Conservation (phyloP, 2,113 vertebrate genomes). For the Rissa tridactyla region DNA sequence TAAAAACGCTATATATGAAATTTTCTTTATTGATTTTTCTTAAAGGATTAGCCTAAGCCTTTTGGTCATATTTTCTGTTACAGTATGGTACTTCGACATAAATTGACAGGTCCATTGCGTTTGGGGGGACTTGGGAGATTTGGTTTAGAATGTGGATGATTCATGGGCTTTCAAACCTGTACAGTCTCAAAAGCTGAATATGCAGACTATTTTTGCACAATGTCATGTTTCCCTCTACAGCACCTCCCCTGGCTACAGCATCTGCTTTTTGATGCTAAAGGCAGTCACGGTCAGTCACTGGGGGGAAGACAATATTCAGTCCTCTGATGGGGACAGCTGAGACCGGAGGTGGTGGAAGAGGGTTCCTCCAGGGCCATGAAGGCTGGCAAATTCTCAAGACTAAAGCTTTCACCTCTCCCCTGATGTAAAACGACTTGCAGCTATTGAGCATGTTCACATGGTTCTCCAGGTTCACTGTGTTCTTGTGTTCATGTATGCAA, state of each 20-base stretch:
- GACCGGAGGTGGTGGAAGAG: not conserved
- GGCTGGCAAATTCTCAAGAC: not conserved
- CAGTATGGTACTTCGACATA: not conserved
- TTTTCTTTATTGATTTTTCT: not conserved
- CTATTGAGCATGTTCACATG: not conserved
- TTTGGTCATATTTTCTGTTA: not conserved
- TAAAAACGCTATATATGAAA: not conserved
- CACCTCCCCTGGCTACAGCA: not conserved
- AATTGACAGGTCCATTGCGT: not conserved
- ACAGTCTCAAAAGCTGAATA: not conserved
- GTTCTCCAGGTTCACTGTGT: no score
- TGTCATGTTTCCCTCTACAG: not conserved
- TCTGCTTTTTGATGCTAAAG: not conserved
- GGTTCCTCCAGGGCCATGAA: not conserved
- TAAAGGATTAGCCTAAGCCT: not conserved
- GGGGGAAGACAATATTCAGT: not conserved
- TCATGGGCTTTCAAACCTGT: not conserved
- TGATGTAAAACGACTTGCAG: not conserved
- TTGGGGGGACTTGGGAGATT: not conserved
- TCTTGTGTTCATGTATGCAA: not conserved
- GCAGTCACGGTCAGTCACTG: not conserved
- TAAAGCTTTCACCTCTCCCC: not conserved
- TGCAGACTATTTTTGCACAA: not conserved
- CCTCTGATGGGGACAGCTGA: not conserved
- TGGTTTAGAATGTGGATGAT: not conserved